These are phyloP conservation scores for Periplaneta americana DNA, from an alignment of 1,140 invertebrate species.

Conservation along the genomic window DNA sequence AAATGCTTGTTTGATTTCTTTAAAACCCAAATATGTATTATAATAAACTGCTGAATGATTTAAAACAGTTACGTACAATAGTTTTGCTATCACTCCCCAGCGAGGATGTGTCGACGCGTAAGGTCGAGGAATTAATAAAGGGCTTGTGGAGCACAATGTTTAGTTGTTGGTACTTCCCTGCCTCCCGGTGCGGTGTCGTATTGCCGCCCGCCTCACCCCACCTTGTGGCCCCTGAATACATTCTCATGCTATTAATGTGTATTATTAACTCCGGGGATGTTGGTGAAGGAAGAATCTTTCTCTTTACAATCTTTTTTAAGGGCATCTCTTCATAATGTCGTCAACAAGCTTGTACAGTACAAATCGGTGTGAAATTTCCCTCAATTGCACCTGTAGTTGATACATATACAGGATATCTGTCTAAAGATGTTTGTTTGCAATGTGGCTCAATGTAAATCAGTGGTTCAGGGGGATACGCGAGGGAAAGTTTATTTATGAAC, in stretches of 20 bases:
- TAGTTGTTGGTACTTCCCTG: neutral
- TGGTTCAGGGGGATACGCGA: neutral
- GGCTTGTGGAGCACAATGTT: neutral
- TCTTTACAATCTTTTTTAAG: neutral
- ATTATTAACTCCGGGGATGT: neutral
- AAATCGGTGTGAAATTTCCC: neutral
- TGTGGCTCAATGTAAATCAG: neutral
- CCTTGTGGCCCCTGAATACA: neutral
- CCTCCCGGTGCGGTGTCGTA: neutral
- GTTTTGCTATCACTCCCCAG: neutral
- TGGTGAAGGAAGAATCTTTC: neutral
- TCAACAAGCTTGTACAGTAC: neutral
- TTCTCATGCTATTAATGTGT: neutral
- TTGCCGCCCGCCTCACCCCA: neutral
- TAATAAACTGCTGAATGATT: neutral
- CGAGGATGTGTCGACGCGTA: neutral
- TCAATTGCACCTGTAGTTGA: neutral
- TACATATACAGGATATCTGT: neutral
- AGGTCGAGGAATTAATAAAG: neutral
- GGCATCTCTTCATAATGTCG: neutral
- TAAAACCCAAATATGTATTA: neutral
- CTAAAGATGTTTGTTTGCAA: neutral
- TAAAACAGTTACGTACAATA: neutral
- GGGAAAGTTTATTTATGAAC: neutral
- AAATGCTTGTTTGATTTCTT: conserved; percentile 14